A percentile compares a stretch with the other conserved stretches of the same genome.
Evolutionary conservation across 2,888 invertebrate genomes (phyloP).

Genomic region (Drosophila flavopinicola): DNA sequence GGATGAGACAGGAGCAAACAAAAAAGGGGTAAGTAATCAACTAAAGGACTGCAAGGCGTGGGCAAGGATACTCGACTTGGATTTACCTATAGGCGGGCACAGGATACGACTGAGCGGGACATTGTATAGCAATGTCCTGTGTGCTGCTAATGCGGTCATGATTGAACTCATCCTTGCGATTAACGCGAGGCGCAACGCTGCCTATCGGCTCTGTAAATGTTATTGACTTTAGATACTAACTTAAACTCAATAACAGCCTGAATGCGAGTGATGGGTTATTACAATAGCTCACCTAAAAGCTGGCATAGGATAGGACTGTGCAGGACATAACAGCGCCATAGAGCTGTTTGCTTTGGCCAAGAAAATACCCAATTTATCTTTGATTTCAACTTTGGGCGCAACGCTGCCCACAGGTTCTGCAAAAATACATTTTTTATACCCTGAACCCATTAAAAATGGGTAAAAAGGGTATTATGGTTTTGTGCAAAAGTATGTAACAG

Average conservation of each 20-base stretch:
- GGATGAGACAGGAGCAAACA: background rate
- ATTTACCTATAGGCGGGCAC: conserved; percentile 86
- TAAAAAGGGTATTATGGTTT: too few species aligned
- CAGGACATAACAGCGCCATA: conserved; percentile 86
- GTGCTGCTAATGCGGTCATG: conserved; percentile 77
- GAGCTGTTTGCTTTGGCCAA: conserved; percentile 48
- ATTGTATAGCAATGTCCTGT: conserved; percentile 87
- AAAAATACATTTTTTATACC: conserved; percentile 11
- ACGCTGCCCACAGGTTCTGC: conserved; percentile 86
- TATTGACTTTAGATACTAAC: background rate
- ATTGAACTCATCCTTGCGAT: conserved; percentile 84
- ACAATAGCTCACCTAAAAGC: conserved; percentile 85
- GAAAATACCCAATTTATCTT: conserved; percentile 85
- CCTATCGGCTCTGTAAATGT: conserved; percentile 81
- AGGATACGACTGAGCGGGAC: conserved; percentile 90
- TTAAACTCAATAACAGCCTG: conserved; percentile 17
- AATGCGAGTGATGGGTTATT: background rate
- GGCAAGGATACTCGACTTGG: conserved; percentile 50
- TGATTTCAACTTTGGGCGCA: conserved; percentile 88
- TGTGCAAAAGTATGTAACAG: too few species aligned
- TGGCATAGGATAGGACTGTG: conserved; percentile 89
- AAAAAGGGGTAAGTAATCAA: background rate
- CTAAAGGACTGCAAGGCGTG: background rate
- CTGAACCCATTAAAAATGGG: too few species aligned
- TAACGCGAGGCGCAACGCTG: conserved; percentile 86